phyloP scores from a whole-genome alignment of 2,888 invertebrate species.

The Drosophila quasianomalipes region DNA sequence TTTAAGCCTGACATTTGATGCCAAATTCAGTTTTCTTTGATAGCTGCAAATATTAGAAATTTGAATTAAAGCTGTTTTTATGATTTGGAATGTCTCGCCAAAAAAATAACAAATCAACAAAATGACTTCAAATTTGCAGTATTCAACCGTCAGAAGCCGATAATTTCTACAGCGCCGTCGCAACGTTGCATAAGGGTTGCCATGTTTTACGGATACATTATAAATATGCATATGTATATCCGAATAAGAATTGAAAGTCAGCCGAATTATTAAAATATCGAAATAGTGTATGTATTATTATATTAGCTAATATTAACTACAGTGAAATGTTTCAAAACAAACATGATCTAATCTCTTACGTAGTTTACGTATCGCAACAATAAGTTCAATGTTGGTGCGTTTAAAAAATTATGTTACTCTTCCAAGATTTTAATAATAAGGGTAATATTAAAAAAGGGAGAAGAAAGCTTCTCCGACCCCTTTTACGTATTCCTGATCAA shows the following conservation, averaged over 20 bases:
- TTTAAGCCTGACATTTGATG: constrained; percentile 95
- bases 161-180: neutral
- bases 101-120: constrained; percentile 69
- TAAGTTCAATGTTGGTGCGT: neutral
- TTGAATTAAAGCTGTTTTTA: constrained; percentile 3
- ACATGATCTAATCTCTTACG: neutral
- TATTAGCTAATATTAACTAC: neutral
- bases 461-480: neutral
- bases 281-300: neutral
- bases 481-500: too few species aligned
- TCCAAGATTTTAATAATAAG: neutral
- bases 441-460: neutral
- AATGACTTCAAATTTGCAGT: constrained; percentile 61
- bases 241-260: neutral
- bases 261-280: neutral
- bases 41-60: constrained; percentile 50
- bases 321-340: neutral
- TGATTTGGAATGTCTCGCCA: constrained; percentile 56
- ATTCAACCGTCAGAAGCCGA: neutral
- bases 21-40: constrained; percentile 76
- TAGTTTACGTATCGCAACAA: neutral
- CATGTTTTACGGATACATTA: neutral
- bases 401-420: neutral
- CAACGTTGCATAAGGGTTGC: neutral
- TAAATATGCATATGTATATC: neutral